phyloP scores from a whole-genome alignment of 1,140 invertebrate species.

The Drosophila novamexicana region DNA sequence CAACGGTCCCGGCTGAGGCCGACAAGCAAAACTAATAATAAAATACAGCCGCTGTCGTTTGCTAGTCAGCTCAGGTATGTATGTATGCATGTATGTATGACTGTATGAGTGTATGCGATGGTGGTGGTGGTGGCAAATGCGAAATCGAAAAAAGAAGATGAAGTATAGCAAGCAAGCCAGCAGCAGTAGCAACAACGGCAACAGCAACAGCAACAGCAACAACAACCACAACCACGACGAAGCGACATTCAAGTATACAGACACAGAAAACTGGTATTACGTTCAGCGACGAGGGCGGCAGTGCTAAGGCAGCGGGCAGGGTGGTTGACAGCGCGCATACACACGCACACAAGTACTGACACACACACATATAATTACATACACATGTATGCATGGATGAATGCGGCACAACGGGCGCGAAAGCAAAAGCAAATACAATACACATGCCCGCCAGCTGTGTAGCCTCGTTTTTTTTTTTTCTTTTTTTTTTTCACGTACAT shows the following conservation, averaged over 20 bases:
- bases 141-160: constrained; percentile 76
- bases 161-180: constrained; percentile 67
- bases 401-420: constrained; percentile 39
- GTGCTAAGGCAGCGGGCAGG: constrained; percentile 40
- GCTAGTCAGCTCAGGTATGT: constrained; percentile 47
- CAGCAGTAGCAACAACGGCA: constrained; percentile 23
- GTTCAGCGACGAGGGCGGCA: constrained; percentile 15
- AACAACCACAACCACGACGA: constrained; percentile 41
- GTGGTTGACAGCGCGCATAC: constrained; percentile 57
- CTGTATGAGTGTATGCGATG: constrained; percentile 17
- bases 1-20: constrained; percentile 46
- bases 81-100: constrained; percentile 16
- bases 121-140: constrained; percentile 61
- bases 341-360: not conserved
- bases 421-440: constrained; percentile 64
- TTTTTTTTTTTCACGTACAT: constrained; percentile 51
- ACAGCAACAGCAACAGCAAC: constrained; percentile 29
- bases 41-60: constrained; percentile 70
- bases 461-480: constrained; percentile 55
- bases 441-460: constrained; percentile 78
- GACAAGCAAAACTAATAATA: constrained; percentile 78
- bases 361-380: not conserved
- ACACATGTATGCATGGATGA: constrained; percentile 7
- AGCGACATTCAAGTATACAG: constrained; percentile 71
- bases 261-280: constrained; percentile 73